These are phyloP conservation scores for Corythucha ciliata DNA, from an alignment of 2,888 invertebrate species.

Conservation along the genomic window DNA sequence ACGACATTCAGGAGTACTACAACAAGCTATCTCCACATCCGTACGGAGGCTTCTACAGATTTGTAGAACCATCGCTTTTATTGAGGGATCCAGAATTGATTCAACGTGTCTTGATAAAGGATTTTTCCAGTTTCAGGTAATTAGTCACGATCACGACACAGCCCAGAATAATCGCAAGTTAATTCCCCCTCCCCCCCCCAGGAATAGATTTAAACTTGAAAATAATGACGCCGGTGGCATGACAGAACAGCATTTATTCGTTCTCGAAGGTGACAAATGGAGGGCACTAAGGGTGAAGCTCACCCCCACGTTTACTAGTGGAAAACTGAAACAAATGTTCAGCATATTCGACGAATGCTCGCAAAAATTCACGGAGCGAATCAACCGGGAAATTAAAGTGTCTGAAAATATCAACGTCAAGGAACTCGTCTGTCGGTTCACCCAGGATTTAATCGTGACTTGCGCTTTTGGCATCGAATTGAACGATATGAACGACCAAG, in stretches of 20 bases:
- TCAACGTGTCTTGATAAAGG: conserved; percentile 15
- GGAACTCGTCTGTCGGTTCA: conserved; percentile 41
- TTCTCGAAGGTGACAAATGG: conserved; percentile 25
- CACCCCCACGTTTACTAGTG: conserved; percentile 26
- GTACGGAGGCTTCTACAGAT: conserved; percentile 17
- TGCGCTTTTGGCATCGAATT: conserved; percentile 46
- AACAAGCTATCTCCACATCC: conserved; percentile 6
- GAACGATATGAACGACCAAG: too few relatives aligned
- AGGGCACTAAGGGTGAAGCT: conserved; percentile 23
- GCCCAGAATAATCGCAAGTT: too few relatives aligned
- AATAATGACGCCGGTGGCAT: too few relatives aligned
- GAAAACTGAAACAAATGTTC: conserved; percentile 28
- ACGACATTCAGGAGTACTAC: conserved; percentile 5
- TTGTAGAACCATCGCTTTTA: conserved; percentile 10
- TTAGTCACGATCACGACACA: too few relatives aligned
- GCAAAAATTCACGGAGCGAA: not conserved
- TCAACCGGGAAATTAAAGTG: not conserved
- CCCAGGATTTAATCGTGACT: conserved; percentile 44
- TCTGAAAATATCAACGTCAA: conserved; percentile 40
- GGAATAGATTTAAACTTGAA: too few relatives aligned
- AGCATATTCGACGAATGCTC: conserved; percentile 18
- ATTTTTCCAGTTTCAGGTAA: conserved; percentile 19
- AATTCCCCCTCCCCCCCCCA: too few relatives aligned
- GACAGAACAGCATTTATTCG: conserved; percentile 26
- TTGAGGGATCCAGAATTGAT: conserved; percentile 23